These are phyloP conservation scores for Neuroscelio doddi DNA, from an alignment of 2,888 invertebrate species.

Conservation along the genomic window DNA sequence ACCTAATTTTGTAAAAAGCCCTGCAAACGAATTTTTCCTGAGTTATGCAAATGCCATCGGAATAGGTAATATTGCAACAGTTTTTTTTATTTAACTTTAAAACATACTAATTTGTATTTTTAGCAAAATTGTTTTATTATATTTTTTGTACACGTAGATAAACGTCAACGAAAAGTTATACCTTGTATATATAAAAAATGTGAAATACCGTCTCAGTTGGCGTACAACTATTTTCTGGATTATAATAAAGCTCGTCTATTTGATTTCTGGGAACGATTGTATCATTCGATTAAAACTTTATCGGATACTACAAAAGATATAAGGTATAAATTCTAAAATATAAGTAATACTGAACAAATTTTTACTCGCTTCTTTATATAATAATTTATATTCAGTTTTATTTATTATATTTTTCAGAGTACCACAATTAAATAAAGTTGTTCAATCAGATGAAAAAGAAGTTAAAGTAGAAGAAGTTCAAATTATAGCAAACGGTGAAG, in stretches of 20 bases:
- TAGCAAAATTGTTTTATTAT: too few relatives aligned
- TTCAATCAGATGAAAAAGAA: too few relatives aligned
- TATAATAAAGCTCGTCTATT: conserved; percentile 75
- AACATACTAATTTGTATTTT: too few relatives aligned
- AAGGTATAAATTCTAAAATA: conserved; percentile 13
- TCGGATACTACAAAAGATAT: conserved; percentile 16
- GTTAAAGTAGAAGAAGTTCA: conserved; percentile 29
- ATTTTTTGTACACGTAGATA: conserved; percentile 70
- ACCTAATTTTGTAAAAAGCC: too few relatives aligned
- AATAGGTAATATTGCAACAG: conserved; percentile 76
- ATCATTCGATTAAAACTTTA: conserved; percentile 73
- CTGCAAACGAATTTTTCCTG: conserved; percentile 85
- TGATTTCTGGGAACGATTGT: conserved; percentile 83
- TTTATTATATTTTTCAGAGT: too few relatives aligned
- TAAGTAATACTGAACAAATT: too few relatives aligned
- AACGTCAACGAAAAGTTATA: conserved; percentile 78
- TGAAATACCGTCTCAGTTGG: conserved; percentile 78
- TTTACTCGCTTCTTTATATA: too few relatives aligned
- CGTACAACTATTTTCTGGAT: conserved; percentile 79
- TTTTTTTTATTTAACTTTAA: background rate
- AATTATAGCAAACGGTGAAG: conserved; percentile 31
- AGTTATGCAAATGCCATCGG: conserved; percentile 86
- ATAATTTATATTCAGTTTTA: too few relatives aligned
- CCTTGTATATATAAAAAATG: conserved; percentile 81
- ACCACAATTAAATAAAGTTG: too few relatives aligned